phyloP scores from a whole-genome alignment of 2,888 invertebrate species.

The Andrena bicolor region DNA sequence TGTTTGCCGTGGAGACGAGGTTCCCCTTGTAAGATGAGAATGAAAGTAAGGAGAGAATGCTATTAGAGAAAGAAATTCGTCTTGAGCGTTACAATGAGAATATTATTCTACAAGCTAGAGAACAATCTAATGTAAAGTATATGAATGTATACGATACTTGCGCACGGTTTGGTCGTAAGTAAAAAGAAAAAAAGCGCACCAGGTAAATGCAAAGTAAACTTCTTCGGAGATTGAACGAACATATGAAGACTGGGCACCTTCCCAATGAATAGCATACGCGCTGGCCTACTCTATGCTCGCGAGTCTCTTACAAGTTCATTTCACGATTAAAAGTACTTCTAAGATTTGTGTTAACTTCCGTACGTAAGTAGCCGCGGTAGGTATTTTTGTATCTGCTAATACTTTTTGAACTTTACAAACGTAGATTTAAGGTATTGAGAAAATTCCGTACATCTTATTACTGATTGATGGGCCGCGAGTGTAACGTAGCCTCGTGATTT shows the following conservation, averaged over 20 bases:
- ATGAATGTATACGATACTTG: conserved; percentile 68
- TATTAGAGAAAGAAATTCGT: conserved; percentile 16
- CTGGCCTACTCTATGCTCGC: conserved; percentile 83
- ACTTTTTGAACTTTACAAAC: conserved; percentile 79
- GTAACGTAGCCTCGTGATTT: conserved; percentile 57
- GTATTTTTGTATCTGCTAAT: conserved; percentile 86
- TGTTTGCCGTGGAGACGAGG: conserved; percentile 8
- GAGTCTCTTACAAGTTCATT: conserved; percentile 84
- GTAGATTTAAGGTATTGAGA: conserved; percentile 79
- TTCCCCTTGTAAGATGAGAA: conserved; percentile 35
- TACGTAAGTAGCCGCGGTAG: conserved; percentile 88
- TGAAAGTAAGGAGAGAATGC: neutral
- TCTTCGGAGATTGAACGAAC: conserved; percentile 83
- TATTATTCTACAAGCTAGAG: conserved; percentile 64
- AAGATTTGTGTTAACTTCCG: conserved; percentile 85
- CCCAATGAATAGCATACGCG: conserved; percentile 83
- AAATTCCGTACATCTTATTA: conserved; percentile 69
- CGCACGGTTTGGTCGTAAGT: conserved; percentile 83
- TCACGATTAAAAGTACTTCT: conserved; percentile 84
- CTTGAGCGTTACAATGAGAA: conserved; percentile 39
- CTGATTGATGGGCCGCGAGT: conserved; percentile 58
- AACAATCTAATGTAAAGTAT: conserved; percentile 64
- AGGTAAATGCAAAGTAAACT: conserved; percentile 83
- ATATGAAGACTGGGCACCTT: conserved; percentile 84
- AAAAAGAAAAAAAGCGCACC: conserved; percentile 83